Base-by-base conservation (phyloP, 2,797 vertebrate genomes). In the Fringilla coelebs region DNA sequence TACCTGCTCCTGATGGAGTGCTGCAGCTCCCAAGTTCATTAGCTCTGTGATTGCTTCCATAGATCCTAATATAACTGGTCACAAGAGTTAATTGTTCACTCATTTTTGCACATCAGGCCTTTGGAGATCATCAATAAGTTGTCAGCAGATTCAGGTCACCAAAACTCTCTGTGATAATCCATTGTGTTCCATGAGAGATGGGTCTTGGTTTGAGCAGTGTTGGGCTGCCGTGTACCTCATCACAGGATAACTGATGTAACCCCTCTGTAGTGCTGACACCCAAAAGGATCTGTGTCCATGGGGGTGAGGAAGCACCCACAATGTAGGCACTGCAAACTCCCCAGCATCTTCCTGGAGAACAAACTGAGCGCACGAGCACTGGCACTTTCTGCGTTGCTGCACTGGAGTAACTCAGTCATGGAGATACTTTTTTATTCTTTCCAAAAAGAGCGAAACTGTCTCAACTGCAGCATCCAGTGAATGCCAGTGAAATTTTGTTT, bases 401-500 rank as follows among this genome's bases (percentile, higher is more conserved):
- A 48, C 76, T 60, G 73, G 40, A 93, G 51, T 86, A 74, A 91
- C n/a, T 91, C 2, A 0, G 66, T 88, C 46, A 9, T 16, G 22
- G 48, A 70, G 45, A 51, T 70, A 22, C 8, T 61, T 79, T 52
- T 89, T 93, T 74, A 86, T 95, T 79, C 62, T 94, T 96, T 89
- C 85, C 83, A 72, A 85, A 88, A 90, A 71, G 22, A 92, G 74
- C 5, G 65, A 71, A 83, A 90, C 36, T 57, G 54, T 87, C 85
- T 95, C 95, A 93, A 86, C 89, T 96, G 87, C 95, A 96, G 93
- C 94, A 96, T 93, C 91, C 63, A 60, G 94, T 78, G 94, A 96
- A 96, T 91, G 93, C 91, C 96, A 97, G 95, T 12, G 38, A 93
- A 94, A 92, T 93, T 96, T 96, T 96, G 93, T 96, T 97, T 96